Percentiles rank a stretch among this genome's conserved stretches.
phyloP scores from a whole-genome alignment of 2,888 invertebrate genomes.

The Amphiduros pacificus region DNA sequence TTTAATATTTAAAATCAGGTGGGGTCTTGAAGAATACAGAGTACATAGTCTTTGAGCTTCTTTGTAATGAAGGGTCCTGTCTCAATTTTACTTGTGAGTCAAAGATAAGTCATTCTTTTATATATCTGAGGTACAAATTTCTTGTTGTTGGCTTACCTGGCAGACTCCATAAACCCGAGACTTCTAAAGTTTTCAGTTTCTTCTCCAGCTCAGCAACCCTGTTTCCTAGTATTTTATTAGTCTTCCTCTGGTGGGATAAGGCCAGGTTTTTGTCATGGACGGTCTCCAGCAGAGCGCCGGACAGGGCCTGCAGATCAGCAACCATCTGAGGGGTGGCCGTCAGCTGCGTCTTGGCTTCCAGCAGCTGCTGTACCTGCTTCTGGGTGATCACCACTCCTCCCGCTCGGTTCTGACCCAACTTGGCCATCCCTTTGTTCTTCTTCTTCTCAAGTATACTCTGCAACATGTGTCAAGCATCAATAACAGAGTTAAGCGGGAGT shows the following conservation, averaged over 20 bases:
- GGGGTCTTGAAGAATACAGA: too few relatives aligned
- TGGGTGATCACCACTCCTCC: conserved; percentile 75
- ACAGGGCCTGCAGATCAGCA: conserved; percentile 76
- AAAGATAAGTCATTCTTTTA: too few relatives aligned
- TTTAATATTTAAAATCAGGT: too few relatives aligned
- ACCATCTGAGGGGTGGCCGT: conserved; percentile 69
- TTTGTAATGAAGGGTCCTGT: too few relatives aligned
- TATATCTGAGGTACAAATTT: too few relatives aligned
- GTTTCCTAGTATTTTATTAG: conserved; percentile 80
- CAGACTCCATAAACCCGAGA: conserved; percentile 56
- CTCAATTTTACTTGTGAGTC: too few relatives aligned
- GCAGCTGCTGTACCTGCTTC: conserved; percentile 78
- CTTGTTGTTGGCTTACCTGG: conserved; percentile 34
- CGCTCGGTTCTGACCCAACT: conserved; percentile 67
- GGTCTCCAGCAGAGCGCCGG: conserved; percentile 78
- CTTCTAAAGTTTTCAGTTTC: conserved; percentile 67
- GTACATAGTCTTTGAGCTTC: too few relatives aligned
- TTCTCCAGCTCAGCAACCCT: conserved; percentile 82
- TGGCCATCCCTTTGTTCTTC: conserved; percentile 72
- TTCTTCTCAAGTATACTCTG: conserved; percentile 64
- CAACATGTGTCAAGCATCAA: too few relatives aligned
- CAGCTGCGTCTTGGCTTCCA: conserved; percentile 66
- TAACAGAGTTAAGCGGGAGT: too few relatives aligned
- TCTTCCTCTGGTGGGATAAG: conserved; percentile 80
- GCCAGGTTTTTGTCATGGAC: conserved; percentile 84